Conservation (phyloP, 2,113 vertebrate genomes). For the Ammodytes marinus region DNA sequence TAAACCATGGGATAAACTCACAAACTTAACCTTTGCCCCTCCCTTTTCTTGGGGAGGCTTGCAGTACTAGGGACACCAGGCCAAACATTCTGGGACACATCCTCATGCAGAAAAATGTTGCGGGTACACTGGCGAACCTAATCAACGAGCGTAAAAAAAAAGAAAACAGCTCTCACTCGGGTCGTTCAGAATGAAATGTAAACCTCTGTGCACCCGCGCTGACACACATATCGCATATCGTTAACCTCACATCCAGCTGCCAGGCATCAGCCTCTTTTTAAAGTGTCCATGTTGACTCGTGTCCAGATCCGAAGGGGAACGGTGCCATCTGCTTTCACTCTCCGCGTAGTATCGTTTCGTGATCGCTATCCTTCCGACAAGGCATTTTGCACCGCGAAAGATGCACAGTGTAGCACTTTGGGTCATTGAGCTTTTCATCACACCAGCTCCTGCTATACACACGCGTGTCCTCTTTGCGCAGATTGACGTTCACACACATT, state of each 20-base stretch:
- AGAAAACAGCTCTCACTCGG: slow-evolving; percentile 25
- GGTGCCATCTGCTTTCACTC: slow-evolving; percentile 41
- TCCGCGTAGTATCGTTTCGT: slow-evolving; percentile 20
- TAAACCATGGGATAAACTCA: slow-evolving; percentile 58
- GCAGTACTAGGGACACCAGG: slow-evolving; percentile 6
- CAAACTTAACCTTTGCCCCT: slow-evolving; percentile 54
- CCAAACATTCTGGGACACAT: slow-evolving; percentile 1
- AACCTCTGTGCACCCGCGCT: slow-evolving; percentile 23
- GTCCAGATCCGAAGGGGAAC: slow-evolving; percentile 30
- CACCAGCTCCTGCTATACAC: slow-evolving; percentile 15
- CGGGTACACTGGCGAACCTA: background rate
- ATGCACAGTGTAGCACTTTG: slow-evolving; percentile 21
- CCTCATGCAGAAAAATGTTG: slow-evolving; percentile 1
- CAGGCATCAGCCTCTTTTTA: slow-evolving; percentile 40
- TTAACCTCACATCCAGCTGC: slow-evolving; percentile 50
- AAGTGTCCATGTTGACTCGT: slow-evolving; percentile 50
- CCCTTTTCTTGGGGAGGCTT: slow-evolving; percentile 31
- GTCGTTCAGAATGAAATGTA: slow-evolving; percentile 39
- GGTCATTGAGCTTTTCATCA: slow-evolving; percentile 61
- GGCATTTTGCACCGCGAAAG: slow-evolving; percentile 30
- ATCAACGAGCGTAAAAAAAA: slow-evolving; percentile 1
- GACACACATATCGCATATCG: slow-evolving; percentile 52
- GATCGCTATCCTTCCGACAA: slow-evolving; percentile 11
- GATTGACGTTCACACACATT: slow-evolving; percentile 41
- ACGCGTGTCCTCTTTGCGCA: slow-evolving; percentile 18